Evolutionary conservation across 2,113 vertebrate species (phyloP).

Genomic region (Otus sunia): DNA sequence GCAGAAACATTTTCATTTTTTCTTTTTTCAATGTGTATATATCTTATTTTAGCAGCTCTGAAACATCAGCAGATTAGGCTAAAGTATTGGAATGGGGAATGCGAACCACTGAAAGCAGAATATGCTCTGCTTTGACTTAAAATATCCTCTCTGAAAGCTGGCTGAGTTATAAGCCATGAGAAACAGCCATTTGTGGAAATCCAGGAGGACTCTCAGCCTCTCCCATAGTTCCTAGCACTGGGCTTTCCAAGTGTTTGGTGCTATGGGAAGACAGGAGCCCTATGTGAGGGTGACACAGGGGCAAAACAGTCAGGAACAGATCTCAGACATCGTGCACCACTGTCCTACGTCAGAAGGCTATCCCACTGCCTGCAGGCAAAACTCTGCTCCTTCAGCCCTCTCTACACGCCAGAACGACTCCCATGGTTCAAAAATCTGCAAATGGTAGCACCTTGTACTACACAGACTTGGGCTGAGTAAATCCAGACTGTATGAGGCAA

Average conservation of each 20-base stretch:
- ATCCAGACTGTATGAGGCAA: not conserved
- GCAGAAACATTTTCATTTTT: not conserved
- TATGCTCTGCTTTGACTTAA: not conserved
- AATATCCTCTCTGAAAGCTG: not conserved
- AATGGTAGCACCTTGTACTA: not conserved
- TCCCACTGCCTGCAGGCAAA: not conserved
- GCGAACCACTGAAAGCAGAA: not conserved
- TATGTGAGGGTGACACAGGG: too few relatives aligned
- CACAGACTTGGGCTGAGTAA: not conserved
- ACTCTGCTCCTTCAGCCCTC: not conserved
- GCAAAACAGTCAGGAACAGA: not conserved
- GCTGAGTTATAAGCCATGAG: not conserved
- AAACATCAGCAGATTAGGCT: not conserved
- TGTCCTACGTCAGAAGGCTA: not conserved
- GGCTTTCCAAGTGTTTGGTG: not conserved
- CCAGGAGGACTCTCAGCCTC: not conserved
- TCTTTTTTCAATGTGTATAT: not conserved
- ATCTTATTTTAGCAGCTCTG: constrained; percentile 11
- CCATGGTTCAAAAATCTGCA: not conserved
- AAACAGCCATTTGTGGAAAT: not conserved
- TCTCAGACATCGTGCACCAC: not conserved
- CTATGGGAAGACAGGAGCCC: not conserved
- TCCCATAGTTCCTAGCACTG: not conserved
- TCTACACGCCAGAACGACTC: not conserved
- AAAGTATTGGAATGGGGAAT: not conserved